These are phyloP conservation scores for Epistrophe grossulariae DNA, from an alignment of 2,888 invertebrate genomes.

Conservation along the genomic window DNA sequence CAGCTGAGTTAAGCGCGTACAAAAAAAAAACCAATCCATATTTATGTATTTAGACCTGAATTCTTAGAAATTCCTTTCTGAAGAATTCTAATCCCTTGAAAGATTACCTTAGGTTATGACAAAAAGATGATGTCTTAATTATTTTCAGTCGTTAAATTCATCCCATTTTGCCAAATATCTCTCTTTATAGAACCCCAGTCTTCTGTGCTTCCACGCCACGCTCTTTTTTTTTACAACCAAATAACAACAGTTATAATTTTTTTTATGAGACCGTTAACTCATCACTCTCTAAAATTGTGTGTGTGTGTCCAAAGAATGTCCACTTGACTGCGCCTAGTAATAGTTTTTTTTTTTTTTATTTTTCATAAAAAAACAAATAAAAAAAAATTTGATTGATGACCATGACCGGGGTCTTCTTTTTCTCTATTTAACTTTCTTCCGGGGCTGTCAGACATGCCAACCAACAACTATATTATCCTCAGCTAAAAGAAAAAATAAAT, in stretches of 20 bases:
- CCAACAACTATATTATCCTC: not conserved
- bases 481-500: conserved; percentile 31
- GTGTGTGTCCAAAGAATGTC: conserved; percentile 56
- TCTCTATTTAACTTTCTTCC: conserved; percentile 29
- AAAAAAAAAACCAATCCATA: no score
- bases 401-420: conserved; percentile 29
- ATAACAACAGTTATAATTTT: conserved; percentile 22
- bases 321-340: conserved; percentile 66
- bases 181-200: no score
- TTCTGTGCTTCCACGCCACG: not conserved
- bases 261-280: conserved; percentile 25
- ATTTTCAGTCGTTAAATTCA: not conserved
- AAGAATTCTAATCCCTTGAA: not conserved
- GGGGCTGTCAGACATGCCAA: conserved; percentile 14
- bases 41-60: no score
- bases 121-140: not conserved
- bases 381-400: conserved; percentile 67
- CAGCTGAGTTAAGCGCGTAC: no score
- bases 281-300: conserved; percentile 36
- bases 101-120: not conserved
- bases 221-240: not conserved
- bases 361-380: conserved; percentile 20
- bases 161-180: not conserved
- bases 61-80: not conserved
- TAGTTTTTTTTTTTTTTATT: conserved; percentile 28